Percentiles rank a stretch among this genome's conserved stretches.
Conservation (phyloP, 2,888 invertebrate genomes). For the Chloroclysta siterata region DNA sequence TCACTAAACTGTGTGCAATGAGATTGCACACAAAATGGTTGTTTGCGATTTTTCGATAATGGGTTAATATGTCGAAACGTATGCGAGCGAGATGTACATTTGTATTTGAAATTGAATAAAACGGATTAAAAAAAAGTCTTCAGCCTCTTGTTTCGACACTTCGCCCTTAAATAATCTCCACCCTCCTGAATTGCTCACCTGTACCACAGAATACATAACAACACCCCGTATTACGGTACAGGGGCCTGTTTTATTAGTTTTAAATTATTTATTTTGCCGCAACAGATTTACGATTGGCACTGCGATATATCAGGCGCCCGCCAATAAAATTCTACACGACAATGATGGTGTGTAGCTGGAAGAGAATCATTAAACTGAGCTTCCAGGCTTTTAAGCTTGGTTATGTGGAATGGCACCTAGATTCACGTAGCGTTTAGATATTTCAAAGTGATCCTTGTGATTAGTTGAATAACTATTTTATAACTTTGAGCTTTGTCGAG, state of each 20-base stretch:
- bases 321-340: constrained; percentile 72
- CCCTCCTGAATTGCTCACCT: constrained; percentile 15
- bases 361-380: neutral
- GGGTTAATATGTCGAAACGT: no score
- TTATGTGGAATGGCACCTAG: no score
- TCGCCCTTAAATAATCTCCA: constrained; percentile 6
- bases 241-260: constrained; percentile 76
- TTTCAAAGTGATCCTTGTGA: no score
- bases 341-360: constrained; percentile 46
- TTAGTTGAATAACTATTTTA: no score
- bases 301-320: constrained; percentile 78
- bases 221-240: constrained; percentile 43
- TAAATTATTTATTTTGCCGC: constrained; percentile 83
- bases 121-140: neutral
- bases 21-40: no score
- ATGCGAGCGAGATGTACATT: no score
- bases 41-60: no score
- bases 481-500: no score
- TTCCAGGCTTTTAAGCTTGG: no score
- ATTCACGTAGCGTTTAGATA: no score
- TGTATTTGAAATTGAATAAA: no score
- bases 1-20: no score
- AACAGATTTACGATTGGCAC: constrained; percentile 82
- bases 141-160: constrained; percentile 3
- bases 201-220: constrained; percentile 6